Evolutionary conservation across 2,888 invertebrate genomes (phyloP), one percentile per base, ranked within the genome.

Genomic region (Itoplectis maculator): DNA sequence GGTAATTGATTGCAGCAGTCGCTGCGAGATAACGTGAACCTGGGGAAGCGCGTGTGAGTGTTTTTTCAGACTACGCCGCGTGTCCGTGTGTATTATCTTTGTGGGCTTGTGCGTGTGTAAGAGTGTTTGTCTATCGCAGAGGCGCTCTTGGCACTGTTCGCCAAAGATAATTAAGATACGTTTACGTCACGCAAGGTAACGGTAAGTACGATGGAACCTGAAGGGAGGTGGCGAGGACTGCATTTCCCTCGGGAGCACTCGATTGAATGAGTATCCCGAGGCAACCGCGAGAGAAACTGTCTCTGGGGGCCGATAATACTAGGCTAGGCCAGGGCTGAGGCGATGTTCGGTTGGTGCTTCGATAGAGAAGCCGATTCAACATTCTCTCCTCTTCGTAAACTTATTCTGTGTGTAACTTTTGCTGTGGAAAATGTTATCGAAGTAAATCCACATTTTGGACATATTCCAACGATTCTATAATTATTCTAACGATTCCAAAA

Each of bases 181-280:
- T 70, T 84, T 84, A 79, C 79, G 82, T 79, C 81, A 84, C 84
- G 85, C 84, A 74, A 79, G 47, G 51, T 82, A 82, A 82, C 76
- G 63, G 56, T 69, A 79, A 82, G 51, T 72, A 76, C 15, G 51
- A 76, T 76, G 13, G 45, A n/a, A 35, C 65, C n/a, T 40, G 37
- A 56, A 54, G 63, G 54, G 29, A 29, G 3, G 51, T 20, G 45
- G 15, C 49, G 51, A 54, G 75, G 56, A 72, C 29, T 56, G 49
- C 66, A 37, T 35, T 63, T 79, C 79, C 82, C 79, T 68, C 45
- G 73, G 85, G 82, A 68, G 72, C 70, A 72, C 78, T 84, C 63
- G 72, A 79, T 79, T 61, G 61, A 79, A 79, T 61, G 51, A 75
- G 68, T 79, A 56, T 82, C 76, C 80, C 61, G 51, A 23, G 72